Percentiles rank a stretch among this genome's conserved stretches.
These are phyloP conservation scores for Mantis religiosa DNA, from an alignment of 2,888 invertebrate species.

Conservation along the genomic window DNA sequence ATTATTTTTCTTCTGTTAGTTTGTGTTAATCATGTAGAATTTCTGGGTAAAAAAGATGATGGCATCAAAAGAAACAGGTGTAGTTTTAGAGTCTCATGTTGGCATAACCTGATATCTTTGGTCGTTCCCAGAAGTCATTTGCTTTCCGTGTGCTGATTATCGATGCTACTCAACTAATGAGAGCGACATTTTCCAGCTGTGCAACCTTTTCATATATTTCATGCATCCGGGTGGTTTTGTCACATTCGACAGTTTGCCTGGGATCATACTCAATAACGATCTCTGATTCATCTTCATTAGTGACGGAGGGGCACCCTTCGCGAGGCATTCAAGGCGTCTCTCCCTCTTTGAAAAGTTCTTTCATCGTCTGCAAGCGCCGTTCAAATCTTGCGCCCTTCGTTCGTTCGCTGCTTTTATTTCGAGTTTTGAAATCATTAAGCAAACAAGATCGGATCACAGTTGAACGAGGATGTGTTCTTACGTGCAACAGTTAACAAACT, in stretches of 20 bases:
- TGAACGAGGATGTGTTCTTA: not conserved
- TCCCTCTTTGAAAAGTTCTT: not conserved
- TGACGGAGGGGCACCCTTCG: not conserved
- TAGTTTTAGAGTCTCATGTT: too few relatives aligned
- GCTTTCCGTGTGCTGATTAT: not conserved
- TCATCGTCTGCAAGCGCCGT: not conserved
- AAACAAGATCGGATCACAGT: not conserved
- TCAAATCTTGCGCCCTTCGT: not conserved
- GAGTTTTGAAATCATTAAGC: not conserved
- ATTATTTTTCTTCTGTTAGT: too few relatives aligned
- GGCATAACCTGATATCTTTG: too few relatives aligned
- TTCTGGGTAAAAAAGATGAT: too few relatives aligned
- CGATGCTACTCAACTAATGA: not conserved
- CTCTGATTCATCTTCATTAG: not conserved
- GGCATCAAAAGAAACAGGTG: too few relatives aligned
- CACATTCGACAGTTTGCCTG: not conserved
- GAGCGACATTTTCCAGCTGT: not conserved
- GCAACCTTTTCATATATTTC: not conserved
- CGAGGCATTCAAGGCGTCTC: not conserved
- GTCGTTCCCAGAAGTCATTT: too few relatives aligned
- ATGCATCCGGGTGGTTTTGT: not conserved
- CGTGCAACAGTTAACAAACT: not conserved
- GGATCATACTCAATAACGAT: not conserved
- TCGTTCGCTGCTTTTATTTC: not conserved
- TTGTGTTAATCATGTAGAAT: too few relatives aligned